These are phyloP conservation scores for Calcarius lapponicus DNA, from an alignment of 2,797 vertebrate species.

Conservation along the genomic window DNA sequence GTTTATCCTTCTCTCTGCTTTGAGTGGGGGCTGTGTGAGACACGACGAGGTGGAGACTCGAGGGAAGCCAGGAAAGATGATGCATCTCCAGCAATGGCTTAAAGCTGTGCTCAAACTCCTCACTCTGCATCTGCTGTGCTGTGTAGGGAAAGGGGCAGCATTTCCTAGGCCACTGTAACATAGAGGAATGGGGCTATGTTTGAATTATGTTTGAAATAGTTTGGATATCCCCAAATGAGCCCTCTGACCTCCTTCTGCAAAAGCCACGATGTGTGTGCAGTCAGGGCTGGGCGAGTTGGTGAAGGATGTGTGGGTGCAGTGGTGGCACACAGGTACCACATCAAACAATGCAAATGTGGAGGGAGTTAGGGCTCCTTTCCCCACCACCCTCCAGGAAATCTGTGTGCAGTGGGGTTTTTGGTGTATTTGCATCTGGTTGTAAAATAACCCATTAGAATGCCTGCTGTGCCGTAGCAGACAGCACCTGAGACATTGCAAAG, in stretches of 20 bases:
- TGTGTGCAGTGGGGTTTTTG: neutral
- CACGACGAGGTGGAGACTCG: neutral
- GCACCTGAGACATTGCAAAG: neutral
- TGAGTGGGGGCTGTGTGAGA: neutral
- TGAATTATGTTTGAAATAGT: neutral
- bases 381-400: neutral
- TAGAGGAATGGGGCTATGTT: neutral
- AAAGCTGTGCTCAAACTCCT: neutral
- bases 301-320: fast-evolving
- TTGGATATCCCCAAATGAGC: neutral
- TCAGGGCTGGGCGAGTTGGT: neutral
- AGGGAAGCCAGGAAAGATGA: neutral
- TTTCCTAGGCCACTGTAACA: neutral
- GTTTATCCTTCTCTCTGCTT: constrained; percentile 19
- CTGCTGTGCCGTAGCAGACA: neutral
- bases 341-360: neutral
- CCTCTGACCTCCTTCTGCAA: neutral
- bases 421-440: neutral
- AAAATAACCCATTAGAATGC: neutral
- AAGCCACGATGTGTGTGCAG: neutral
- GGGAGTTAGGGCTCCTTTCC: neutral
- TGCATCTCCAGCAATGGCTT: neutral
- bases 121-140: neutral
- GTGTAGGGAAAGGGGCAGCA: neutral
- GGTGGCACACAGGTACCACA: neutral